Conservation (phyloP, 92 coral and sea anemone species). For the Zoanthus solanderi region DNA sequence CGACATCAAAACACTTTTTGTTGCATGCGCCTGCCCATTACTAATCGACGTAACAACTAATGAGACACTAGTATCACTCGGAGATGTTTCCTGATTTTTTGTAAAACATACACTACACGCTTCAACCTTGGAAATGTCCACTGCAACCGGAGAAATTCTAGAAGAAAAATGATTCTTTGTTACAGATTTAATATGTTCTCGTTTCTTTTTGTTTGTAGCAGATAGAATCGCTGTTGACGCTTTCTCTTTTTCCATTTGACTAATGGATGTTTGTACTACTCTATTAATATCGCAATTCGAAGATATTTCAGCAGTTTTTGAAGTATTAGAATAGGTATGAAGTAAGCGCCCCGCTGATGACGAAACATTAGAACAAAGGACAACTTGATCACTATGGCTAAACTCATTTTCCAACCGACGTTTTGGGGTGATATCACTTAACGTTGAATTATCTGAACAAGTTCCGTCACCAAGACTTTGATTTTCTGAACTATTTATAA, state of each 20-base stretch:
- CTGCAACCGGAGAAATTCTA: background rate
- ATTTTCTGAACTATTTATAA: background rate
- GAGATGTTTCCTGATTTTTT: background rate
- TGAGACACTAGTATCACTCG: background rate
- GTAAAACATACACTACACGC: background rate
- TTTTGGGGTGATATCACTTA: constrained; percentile 1
- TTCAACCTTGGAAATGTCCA: background rate
- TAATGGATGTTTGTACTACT: background rate
- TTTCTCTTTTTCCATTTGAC: background rate
- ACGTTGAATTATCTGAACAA: background rate
- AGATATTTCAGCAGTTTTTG: background rate
- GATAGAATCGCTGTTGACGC: background rate
- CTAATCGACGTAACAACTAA: background rate
- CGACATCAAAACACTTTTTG: constrained; percentile 19
- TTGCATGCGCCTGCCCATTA: background rate
- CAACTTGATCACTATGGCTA: background rate
- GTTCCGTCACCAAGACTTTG: background rate
- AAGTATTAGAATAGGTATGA: background rate
- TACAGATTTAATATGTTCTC: background rate
- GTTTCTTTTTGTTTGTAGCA: background rate
- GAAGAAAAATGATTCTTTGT: background rate
- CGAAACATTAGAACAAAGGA: background rate
- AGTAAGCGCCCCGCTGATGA: background rate
- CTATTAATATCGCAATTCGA: background rate
- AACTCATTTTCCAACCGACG: background rate